Base-by-base conservation (phyloP, 2,888 invertebrate genomes). In the Xestoiulus laeticollis region DNA sequence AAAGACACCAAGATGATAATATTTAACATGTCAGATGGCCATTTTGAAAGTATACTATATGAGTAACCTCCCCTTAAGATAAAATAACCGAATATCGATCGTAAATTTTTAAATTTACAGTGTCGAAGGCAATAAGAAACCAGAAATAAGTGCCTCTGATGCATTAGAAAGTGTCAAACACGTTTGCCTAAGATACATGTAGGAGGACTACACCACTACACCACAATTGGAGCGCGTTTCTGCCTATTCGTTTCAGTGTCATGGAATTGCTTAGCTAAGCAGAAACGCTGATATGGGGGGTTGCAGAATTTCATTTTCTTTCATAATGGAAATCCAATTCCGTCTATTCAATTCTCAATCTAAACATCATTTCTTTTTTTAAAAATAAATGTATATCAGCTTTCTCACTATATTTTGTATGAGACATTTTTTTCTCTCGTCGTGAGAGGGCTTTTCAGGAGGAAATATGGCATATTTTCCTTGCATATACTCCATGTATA, bases 271-370 rank as follows among this genome's bases (percentile, higher is more conserved):
- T 78, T 78, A 78, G 78, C 78, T 78, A 78, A 78, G 78, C 78
- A 78, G 78, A 78, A 78, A 78, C 30, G 30, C 78, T 78, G 78
- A 78, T 78, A 78, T 26, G 26, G 78, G 30, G 78, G 78, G 78
- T 30, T 78, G 78, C 78, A 78, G 78, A 78, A 78, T 78, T 78
- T 78, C 78, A 78, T 78, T 78, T 78, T 78, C 78, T 78, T 78
- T 78, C 78, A 78, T 78, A 78, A 78, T 78, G 78, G 78, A 78
- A 78, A 78, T 78, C 78, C 78, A 78, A 78, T 78, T 78, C 78
- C 78, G 78, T 78, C 78, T 78, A 78, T 78, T 78, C 78, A 78
- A 78, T 78, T 78, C 78, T 78, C 78, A 78, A 78, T 78, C 78
- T 78, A 78, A 78, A 78, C 78, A 78, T 78, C 78, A 78, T 78